These are phyloP conservation scores for Drosophila arizonae DNA, from an alignment of 1,140 invertebrate genomes.

Conservation along the genomic window DNA sequence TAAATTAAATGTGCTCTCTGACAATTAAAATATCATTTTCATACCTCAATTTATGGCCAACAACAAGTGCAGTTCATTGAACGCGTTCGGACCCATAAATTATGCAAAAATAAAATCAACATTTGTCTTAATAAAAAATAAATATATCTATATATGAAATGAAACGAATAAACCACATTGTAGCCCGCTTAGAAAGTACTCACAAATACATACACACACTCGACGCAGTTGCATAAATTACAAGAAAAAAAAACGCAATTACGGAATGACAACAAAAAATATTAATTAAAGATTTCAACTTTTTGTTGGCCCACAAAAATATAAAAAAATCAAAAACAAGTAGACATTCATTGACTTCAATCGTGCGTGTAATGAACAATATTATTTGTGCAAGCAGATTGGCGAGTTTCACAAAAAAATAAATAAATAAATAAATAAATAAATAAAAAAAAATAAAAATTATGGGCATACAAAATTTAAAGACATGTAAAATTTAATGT, in stretches of 20 bases:
- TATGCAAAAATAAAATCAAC: slow-evolving; percentile 30
- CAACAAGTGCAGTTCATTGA: slow-evolving; percentile 29
- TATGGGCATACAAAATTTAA: too few species aligned
- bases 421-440: not conserved
- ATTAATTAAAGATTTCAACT: slow-evolving; percentile 44
- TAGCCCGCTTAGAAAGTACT: slow-evolving; percentile 64
- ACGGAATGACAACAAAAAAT: slow-evolving; percentile 30
- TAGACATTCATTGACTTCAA: slow-evolving; percentile 56
- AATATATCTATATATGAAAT: not conserved
- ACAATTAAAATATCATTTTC: slow-evolving; percentile 19
- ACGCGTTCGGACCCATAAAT: slow-evolving; percentile 17
- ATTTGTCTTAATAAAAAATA: slow-evolving; percentile 4
- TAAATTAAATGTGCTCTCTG: not conserved
- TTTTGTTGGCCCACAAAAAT: slow-evolving; percentile 35
- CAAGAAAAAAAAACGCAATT: slow-evolving; percentile 22
- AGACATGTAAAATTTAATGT: too few species aligned
- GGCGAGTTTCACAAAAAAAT: not conserved
- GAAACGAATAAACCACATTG: slow-evolving; percentile 21
- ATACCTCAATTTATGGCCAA: slow-evolving; percentile 14
- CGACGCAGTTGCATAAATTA: slow-evolving; percentile 1
- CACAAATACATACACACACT: slow-evolving; percentile 1
- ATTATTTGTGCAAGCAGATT: not conserved
- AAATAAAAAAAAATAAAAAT: not conserved
- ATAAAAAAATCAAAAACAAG: not conserved
- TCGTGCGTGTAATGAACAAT: slow-evolving; percentile 62